Evolutionary conservation across 2,113 vertebrate species (phyloP), one percentile per base, ranked within the genome.

Genomic region (Grus americana): DNA sequence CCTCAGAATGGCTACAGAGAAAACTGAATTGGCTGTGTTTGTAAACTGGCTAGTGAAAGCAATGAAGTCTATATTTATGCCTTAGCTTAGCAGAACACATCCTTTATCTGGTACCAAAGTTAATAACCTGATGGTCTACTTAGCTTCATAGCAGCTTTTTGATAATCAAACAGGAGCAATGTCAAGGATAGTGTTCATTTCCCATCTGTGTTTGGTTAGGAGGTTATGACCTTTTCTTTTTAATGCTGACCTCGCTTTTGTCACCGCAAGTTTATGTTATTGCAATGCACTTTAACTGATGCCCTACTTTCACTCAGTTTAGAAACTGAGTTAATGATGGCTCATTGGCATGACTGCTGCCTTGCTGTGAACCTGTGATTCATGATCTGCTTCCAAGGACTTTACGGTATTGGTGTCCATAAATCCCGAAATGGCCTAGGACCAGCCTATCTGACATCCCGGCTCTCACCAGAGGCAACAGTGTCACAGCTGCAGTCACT

Each of bases 201-300:
- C 67, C 49, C 96, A 89, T 87, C 86, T 92, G 83, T 95, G 73
- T 97, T 97, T 97, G 84, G 49, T 95, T 93, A 93, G 66, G 74
- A 62, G 91, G 92, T 93, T 90, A 78, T 10, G 97, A 97, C 92
- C 92, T 85, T 92, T 94, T 89, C 79, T 97, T 95, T 93, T 79
- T 82, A 95, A 97, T 95, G 95, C 92, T 95, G 94, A 93, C 96
- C 94, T 95, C 7, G 1, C 70, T 91, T 93, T 97, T 96, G 91
- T 96, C 86, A 91, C 92, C 76, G 62, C 66, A 92, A 95, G 96
- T 93, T 96, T 87, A 94, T 63, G 89, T 90, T 95, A 97, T 91
- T 97, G 94, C 95, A 95, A 67, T 91, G 89, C 95, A 97, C 96
- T 97, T 94, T 97, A 96, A 92, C 91, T 94, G 94, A 96, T 94